Conservation (phyloP, 2,797 vertebrate genomes). For the Smutsia gigantea region DNA sequence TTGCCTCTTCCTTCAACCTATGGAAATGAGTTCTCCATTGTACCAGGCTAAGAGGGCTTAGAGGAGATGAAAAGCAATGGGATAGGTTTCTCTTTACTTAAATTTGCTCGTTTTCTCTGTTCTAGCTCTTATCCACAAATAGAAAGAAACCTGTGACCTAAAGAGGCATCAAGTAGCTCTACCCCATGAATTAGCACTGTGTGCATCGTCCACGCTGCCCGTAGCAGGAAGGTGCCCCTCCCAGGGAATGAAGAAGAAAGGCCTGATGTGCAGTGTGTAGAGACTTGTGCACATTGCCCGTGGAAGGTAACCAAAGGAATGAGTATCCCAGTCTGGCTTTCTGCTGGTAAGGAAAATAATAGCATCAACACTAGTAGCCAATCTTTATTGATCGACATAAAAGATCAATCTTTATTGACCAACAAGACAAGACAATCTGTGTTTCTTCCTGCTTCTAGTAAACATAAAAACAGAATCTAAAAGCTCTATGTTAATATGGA, state of each 20-base stretch:
- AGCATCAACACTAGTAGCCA: neutral
- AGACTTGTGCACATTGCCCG: neutral
- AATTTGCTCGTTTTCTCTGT: neutral
- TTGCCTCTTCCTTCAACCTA: neutral
- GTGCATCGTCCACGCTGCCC: neutral
- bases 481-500: neutral
- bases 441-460: neutral
- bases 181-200: neutral
- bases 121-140: neutral
- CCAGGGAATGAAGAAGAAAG: neutral
- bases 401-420: neutral
- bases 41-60: neutral
- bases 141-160: neutral
- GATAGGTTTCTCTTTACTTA: neutral
- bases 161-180: neutral
- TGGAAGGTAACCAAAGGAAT: neutral
- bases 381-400: neutral
- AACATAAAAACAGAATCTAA: neutral
- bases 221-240: neutral
- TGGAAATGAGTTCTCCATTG: neutral
- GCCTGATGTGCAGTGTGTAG: neutral
- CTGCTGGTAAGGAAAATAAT: neutral
- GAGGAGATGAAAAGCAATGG: neutral
- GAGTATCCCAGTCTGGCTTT: neutral
- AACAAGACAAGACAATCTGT: neutral